Conservation (phyloP, 2,113 vertebrate genomes). For the Indicator indicator region DNA sequence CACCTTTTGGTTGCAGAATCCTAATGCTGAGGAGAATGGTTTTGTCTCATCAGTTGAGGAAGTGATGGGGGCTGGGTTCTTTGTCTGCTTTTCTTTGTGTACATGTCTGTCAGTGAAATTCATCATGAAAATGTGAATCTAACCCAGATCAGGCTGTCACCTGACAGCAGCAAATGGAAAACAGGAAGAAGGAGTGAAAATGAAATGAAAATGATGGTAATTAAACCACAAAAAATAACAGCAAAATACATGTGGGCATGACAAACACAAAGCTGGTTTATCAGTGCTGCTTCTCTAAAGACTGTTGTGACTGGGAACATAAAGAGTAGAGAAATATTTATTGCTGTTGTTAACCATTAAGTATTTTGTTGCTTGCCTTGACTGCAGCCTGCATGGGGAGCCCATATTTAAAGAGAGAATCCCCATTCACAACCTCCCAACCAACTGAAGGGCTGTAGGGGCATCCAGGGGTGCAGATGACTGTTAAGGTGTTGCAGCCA, state of each 20-base stretch:
- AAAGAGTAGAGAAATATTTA: background rate
- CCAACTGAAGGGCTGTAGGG: background rate
- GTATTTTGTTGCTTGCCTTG: background rate
- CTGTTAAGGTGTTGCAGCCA: background rate
- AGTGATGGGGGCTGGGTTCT: background rate
- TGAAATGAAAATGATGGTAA: slow-evolving; percentile 17
- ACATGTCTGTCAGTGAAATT: background rate
- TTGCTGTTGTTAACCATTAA: background rate
- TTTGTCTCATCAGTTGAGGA: background rate
- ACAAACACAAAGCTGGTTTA: background rate
- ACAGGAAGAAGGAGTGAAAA: background rate
- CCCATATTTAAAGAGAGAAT: fast-evolving
- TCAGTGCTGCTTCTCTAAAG: background rate
- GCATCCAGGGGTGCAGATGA: background rate
- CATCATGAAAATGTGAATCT: background rate
- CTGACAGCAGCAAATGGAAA: background rate
- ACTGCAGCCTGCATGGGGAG: background rate
- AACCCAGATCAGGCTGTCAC: background rate
- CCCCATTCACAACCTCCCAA: background rate
- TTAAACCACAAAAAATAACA: slow-evolving; percentile 5
- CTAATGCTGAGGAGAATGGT: background rate
- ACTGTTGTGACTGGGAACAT: background rate
- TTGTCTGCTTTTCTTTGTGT: background rate
- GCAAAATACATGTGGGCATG: background rate
- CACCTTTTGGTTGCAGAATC: background rate